Conservation (phyloP, 2,113 vertebrate species). For the Hiodon tergisus region DNA sequence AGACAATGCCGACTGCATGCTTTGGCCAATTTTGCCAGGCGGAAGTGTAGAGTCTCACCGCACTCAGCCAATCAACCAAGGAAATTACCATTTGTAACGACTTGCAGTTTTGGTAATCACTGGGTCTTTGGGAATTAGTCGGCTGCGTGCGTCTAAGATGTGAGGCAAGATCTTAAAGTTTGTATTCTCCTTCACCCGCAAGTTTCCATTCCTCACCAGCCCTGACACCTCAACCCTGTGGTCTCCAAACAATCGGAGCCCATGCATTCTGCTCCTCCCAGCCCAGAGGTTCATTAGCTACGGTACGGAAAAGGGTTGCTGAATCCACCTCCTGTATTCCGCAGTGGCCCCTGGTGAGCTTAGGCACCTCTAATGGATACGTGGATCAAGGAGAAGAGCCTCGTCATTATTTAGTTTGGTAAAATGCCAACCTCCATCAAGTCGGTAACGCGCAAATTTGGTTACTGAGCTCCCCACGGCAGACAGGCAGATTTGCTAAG, state of each 20-base stretch:
- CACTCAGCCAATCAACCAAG: slow-evolving; percentile 51
- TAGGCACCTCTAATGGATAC: slow-evolving; percentile 28
- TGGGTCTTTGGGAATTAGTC: not conserved
- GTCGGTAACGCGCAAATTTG: not conserved
- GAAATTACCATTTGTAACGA: slow-evolving; percentile 49
- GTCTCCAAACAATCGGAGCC: no score
- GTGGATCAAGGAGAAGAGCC: slow-evolving; percentile 27
- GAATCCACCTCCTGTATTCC: slow-evolving; percentile 23
- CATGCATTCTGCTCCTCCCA: no score
- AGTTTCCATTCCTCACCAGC: no score
- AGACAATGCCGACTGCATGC: slow-evolving; percentile 40
- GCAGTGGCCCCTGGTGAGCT: not conserved
- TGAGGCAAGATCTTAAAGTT: no score
- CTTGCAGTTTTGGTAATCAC: slow-evolving; percentile 27
- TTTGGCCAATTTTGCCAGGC: not conserved
- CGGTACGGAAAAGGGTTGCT: not conserved
- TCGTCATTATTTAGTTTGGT: slow-evolving; percentile 26
- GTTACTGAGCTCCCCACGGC: not conserved
- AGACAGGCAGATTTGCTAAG: not conserved
- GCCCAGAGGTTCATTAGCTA: not conserved
- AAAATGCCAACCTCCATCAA: slow-evolving; percentile 8
- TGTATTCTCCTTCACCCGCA: no score
- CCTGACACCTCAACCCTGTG: no score
- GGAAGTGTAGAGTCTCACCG: slow-evolving; percentile 45
- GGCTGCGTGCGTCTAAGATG: no score